phyloP scores from a whole-genome alignment of 1,140 invertebrate species.

The Penaeus japonicus region DNA sequence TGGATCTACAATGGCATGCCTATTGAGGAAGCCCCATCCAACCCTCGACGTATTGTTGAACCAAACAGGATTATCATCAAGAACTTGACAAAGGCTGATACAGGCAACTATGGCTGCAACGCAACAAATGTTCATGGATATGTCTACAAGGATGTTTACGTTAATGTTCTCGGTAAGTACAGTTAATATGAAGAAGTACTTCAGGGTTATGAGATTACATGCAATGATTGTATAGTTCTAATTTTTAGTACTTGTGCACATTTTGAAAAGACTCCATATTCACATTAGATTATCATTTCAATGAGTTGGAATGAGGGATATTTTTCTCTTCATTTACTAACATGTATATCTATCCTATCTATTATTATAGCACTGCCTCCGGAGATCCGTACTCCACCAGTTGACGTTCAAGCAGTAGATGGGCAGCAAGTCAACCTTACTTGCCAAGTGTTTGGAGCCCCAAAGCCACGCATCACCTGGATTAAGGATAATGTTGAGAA shows the following conservation, averaged over 20 bases:
- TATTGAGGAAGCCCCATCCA: conserved; percentile 77
- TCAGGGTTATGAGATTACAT: not conserved
- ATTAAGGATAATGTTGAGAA: conserved; percentile 80
- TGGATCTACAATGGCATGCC: conserved; percentile 98
- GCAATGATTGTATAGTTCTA: not conserved
- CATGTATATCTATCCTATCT: not conserved
- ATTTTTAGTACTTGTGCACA: not conserved
- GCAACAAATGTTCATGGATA: conserved; percentile 98
- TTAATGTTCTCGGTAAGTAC: conserved; percentile 87
- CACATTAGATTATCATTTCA: too few species aligned
- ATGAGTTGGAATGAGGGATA: too few species aligned
- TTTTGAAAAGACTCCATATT: too few species aligned
- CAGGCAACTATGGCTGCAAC: conserved; percentile 96
- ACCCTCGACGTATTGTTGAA: conserved; percentile 74
- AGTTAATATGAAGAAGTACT: not conserved
- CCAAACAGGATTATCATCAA: conserved; percentile 81
- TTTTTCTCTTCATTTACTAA: too few species aligned
- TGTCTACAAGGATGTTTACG: conserved; percentile 96
- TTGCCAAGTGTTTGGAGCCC: conserved; percentile 95
- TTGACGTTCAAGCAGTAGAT: conserved; percentile 81
- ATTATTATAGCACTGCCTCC: conserved; percentile 73
- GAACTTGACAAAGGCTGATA: conserved; percentile 86
- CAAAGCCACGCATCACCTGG: conserved; percentile 95
- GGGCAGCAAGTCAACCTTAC: conserved; percentile 82
- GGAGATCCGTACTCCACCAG: conserved; percentile 85